Conservation (phyloP, 2,888 invertebrate species). For the Thera britannica region DNA sequence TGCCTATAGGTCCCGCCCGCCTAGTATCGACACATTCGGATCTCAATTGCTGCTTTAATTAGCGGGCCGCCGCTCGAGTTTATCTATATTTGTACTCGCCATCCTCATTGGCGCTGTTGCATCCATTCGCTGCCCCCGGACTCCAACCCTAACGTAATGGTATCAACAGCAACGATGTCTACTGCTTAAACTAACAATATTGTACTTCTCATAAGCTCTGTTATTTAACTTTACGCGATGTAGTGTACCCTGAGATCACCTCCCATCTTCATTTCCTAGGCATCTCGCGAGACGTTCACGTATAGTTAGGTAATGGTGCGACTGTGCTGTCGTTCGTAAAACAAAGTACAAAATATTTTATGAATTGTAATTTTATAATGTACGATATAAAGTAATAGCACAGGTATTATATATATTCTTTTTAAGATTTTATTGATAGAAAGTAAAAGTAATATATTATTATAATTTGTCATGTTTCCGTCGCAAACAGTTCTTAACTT, state of each 20-base stretch:
- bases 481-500: constrained; percentile 81
- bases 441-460: constrained; percentile 54
- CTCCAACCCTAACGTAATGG: constrained; percentile 18
- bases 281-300: constrained; percentile 57
- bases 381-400: constrained; percentile 79
- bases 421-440: constrained; percentile 75
- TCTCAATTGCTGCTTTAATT: constrained; percentile 56
- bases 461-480: constrained; percentile 82
- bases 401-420: constrained; percentile 79
- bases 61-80: constrained; percentile 46
- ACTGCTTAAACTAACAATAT: constrained; percentile 71
- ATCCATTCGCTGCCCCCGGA: constrained; percentile 22
- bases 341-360: constrained; percentile 85
- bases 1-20: constrained; percentile 35
- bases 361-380: constrained; percentile 82
- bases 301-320: constrained; percentile 75
- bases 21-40: constrained; percentile 49
- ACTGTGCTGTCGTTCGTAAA: constrained; percentile 73
- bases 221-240: constrained; percentile 44
- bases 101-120: constrained; percentile 52
- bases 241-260: constrained; percentile 31
- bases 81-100: constrained; percentile 49
- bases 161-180: constrained; percentile 31
- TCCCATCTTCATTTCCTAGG: constrained; percentile 41
- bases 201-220: constrained; percentile 78